phyloP scores from a whole-genome alignment of 2,797 vertebrate species.

The Meriones psammophilus region DNA sequence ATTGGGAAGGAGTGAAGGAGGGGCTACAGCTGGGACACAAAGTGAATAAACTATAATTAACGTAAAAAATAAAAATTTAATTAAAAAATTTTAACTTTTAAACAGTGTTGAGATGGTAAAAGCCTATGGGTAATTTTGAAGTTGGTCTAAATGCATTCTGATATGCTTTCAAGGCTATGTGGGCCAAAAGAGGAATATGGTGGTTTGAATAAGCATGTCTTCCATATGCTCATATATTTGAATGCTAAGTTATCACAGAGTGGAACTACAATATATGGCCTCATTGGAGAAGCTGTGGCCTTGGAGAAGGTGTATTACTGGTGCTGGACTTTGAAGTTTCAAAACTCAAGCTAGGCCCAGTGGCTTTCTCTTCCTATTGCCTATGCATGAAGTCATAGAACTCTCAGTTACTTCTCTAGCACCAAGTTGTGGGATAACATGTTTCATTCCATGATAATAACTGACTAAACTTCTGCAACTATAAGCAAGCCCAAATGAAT shows the following conservation, averaged over 20 bases:
- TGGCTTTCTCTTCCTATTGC: background rate
- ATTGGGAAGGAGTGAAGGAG: too few relatives aligned
- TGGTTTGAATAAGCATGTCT: background rate
- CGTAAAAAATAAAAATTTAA: too few relatives aligned
- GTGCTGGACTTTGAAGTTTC: background rate
- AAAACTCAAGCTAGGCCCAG: background rate
- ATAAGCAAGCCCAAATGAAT: too few relatives aligned
- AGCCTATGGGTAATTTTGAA: background rate
- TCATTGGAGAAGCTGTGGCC: too few relatives aligned
- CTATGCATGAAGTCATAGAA: background rate
- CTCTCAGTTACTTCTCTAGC: too few relatives aligned
- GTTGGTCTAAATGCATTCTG: background rate
- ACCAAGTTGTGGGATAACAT: too few relatives aligned
- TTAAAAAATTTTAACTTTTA: too few relatives aligned
- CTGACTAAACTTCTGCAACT: too few relatives aligned
- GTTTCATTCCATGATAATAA: too few relatives aligned
- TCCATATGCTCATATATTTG: background rate
- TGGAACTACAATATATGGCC: background rate
- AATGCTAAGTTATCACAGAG: background rate
- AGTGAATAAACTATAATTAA: too few relatives aligned
- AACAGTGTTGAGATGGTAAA: background rate
- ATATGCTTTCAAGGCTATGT: background rate
- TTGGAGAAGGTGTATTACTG: too few relatives aligned
- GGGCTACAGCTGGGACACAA: too few relatives aligned
- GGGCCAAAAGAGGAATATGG: background rate